Evolutionary conservation across 2,888 invertebrate genomes (phyloP), one percentile per base, ranked within the genome.

Genomic region (Peribatodes rhomboidaria): DNA sequence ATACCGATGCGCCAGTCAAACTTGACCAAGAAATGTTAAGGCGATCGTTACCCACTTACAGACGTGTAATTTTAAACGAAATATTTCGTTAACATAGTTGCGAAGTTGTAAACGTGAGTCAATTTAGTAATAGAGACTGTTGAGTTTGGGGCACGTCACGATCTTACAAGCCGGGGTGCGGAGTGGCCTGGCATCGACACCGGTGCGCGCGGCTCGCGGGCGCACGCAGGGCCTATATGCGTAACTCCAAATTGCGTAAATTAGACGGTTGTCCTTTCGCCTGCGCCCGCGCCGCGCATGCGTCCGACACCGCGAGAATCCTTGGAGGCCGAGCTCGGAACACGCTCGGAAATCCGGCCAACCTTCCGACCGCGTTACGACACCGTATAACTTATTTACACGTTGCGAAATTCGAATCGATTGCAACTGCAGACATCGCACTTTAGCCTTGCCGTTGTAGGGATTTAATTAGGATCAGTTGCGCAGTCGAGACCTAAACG

Each of bases 341-440:
- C 90, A 87, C 88, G 91, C 90, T 90, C 92, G 92, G 92, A 93
- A 93, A 93, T 93, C 92, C 92, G 92, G 92, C 92, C 92, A 92
- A 92, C 92, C 92, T 92, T 92, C 92, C 92, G 92, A 92, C 89
- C 86, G 86, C 86, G 84, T 93, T 93, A 92, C 92, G 88, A 92
- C 92, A 93, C 87, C 84, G 88, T 87, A 87, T 90, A 90, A 91
- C 91, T 92, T 91, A 91, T 91, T 90, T 91, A 90, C 89, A 87
- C 86, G 88, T 92, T 92, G 92, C 92, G 92, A 92, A 92, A 92
- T 91, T 81, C 85, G 90, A 90, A 92, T 92, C 91, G 92, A 92
- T 92, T 91, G 92, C 92, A 90, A 90, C 90, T 89, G 90, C 90
- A 91, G 87, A 88, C 92, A 88, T 90, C 90, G 90, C 91, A 87